These are phyloP conservation scores for Sinosuthora webbiana DNA, from an alignment of 2,113 vertebrate species.

Conservation along the genomic window DNA sequence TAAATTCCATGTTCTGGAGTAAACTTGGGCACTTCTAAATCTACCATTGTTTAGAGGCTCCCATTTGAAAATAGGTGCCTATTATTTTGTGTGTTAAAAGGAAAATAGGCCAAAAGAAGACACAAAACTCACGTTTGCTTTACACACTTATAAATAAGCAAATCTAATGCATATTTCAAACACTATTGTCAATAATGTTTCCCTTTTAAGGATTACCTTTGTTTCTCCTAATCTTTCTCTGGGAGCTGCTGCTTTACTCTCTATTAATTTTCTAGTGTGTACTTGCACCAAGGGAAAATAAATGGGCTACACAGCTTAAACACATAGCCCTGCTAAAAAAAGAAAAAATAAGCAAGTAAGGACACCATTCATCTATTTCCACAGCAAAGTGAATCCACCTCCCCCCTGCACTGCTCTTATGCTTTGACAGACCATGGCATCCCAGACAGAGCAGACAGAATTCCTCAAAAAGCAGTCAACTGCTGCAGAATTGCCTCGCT, in stretches of 20 bases:
- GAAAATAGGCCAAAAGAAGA: not conserved
- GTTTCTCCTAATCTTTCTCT: not conserved
- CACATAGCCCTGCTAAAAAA: not conserved
- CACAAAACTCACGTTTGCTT: not conserved
- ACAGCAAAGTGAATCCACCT: not conserved
- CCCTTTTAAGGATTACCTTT: not conserved
- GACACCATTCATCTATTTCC: not conserved
- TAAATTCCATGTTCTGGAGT: not conserved
- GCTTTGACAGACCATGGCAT: not conserved
- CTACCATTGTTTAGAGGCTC: not conserved
- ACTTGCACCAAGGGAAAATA: not conserved
- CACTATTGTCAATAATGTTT: not conserved
- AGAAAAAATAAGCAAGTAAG: not conserved
- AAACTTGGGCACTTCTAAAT: not conserved
- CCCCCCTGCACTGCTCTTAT: not conserved
- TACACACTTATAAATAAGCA: not conserved
- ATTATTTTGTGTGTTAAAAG: not conserved
- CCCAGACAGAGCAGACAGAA: not conserved
- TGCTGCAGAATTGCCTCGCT: not conserved
- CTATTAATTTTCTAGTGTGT: not conserved
- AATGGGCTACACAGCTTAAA: not conserved
- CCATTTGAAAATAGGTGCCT: not conserved
- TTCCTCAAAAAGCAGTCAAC: not conserved
- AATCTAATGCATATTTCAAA: not conserved
- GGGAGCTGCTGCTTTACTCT: not conserved